Evolutionary conservation across 2,797 vertebrate species (phyloP), one percentile per base, ranked within the genome.

Genomic region (Microchirus variegatus): DNA sequence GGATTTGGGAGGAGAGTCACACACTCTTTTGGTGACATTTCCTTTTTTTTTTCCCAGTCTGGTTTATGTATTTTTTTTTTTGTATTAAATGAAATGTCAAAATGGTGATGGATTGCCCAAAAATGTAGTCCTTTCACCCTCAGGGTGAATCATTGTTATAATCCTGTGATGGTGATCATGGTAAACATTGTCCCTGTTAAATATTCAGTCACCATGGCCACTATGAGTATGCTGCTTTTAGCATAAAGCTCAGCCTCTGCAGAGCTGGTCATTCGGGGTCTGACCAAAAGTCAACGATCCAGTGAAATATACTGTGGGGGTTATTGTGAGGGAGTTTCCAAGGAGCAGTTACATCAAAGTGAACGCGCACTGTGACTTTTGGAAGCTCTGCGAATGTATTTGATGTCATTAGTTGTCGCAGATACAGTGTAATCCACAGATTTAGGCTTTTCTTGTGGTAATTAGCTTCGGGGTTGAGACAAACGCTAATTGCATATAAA

Each of bases 391-490:
- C 35, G 2, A 12, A 31, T 16, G 46, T 37, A 31, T 49, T 48
- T 0, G 19, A 31, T 44, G 40, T 51, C 43, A 36, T 61, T 61
- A 51, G 44, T 38, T 17, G 15, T 46, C 17, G 22, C 11, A 49
- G 50, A 31, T 53, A 37, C 4, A 22, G 10, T 37, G 47, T 17
- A 48, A 42, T 19, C 45, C 38, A 31, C 9, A 2, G 31, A 44
- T 56, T 45, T 17, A 11, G 10, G n/a, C n/a, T 53, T 67, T 48
- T 43, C 11, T 14, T 31, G 41, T 52, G 44, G 13, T 50, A 51
- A 26, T 51, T 26, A 61, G 19, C 10, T 7, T 22, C 3, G 18
- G 17, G 11, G 3, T 44, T 43, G 4, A 18, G 47, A 36, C 36
- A 36, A 60, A 18, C 35, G 9, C 1, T 5, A 40, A 1, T 15